These are phyloP conservation scores for Pristiophorus japonicus DNA, from an alignment of 2,113 vertebrate genomes.

Conservation along the genomic window DNA sequence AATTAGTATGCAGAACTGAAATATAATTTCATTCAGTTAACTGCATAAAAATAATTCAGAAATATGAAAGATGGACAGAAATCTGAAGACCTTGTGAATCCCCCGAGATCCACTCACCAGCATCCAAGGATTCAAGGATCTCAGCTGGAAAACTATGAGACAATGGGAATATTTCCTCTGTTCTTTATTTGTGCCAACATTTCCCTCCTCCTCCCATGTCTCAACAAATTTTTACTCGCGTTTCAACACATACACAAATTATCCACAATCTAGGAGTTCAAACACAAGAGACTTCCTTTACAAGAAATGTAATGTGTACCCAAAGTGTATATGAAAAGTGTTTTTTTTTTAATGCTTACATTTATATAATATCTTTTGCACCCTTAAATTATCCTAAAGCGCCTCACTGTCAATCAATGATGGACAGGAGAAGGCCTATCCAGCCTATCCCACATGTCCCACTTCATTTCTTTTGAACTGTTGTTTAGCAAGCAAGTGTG, in stretches of 20 bases:
- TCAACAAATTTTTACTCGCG: not conserved
- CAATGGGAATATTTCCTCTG: too few species aligned
- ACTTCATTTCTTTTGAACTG: not conserved
- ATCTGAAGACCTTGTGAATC: too few species aligned
- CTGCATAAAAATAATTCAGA: too few species aligned
- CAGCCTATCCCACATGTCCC: not conserved
- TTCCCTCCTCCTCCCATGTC: not conserved
- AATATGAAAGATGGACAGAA: too few species aligned
- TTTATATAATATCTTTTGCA: too few species aligned
- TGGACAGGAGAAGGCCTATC: not conserved
- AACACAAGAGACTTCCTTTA: not conserved
- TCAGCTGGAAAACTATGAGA: too few species aligned
- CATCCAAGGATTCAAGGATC: too few species aligned
- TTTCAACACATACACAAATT: not conserved
- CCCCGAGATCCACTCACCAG: too few species aligned
- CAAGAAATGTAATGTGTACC: not conserved
- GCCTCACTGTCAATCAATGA: not conserved
- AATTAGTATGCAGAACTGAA: too few species aligned
- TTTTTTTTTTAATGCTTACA: too few species aligned
- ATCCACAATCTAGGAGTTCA: not conserved
- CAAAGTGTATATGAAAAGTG: not conserved
- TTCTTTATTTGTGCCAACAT: not conserved
- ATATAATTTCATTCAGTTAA: too few species aligned
- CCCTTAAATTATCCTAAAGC: not conserved
- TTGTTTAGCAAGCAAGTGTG: not conserved